Percentiles rank a stretch among this genome's conserved stretches.
Conservation (phyloP, 2,888 invertebrate genomes). For the Microctonus aethiopoides region DNA sequence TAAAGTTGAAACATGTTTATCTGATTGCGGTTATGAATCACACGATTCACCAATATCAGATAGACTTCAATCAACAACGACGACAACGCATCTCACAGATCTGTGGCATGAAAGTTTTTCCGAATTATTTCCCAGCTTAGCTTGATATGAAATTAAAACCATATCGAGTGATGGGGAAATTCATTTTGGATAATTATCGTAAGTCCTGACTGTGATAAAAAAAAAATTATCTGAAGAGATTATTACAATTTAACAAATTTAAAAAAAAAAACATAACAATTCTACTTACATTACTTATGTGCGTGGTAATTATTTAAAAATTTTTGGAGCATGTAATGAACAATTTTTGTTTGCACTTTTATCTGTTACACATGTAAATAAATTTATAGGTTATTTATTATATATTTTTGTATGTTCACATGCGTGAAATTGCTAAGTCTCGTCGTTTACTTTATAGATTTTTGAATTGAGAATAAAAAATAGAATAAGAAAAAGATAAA, state of each 20-base stretch:
- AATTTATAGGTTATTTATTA: slow-evolving; percentile 22
- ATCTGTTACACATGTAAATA: neutral
- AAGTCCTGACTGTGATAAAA: neutral
- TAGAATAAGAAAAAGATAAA: neutral
- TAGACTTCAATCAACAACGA: slow-evolving; percentile 25
- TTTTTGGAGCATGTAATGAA: neutral
- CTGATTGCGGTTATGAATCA: slow-evolving; percentile 78
- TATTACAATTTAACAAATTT: too few species aligned
- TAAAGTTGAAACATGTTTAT: slow-evolving; percentile 51
- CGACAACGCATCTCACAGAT: slow-evolving; percentile 70
- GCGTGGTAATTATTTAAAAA: neutral
- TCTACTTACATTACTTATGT: neutral
- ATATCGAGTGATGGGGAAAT: neutral
- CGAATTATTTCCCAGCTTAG: slow-evolving; percentile 80
- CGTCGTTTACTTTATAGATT: neutral
- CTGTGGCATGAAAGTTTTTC: slow-evolving; percentile 82
- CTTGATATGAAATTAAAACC: neutral
- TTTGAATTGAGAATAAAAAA: neutral
- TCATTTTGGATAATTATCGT: neutral
- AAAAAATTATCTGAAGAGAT: neutral
- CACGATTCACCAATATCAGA: slow-evolving; percentile 70
- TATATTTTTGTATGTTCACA: slow-evolving; percentile 3
- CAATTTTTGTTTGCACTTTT: neutral
- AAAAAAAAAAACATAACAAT: neutral
- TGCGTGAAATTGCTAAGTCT: neutral